Conservation (phyloP, 2,888 invertebrate species). For the Stegana nigrithorax region DNA sequence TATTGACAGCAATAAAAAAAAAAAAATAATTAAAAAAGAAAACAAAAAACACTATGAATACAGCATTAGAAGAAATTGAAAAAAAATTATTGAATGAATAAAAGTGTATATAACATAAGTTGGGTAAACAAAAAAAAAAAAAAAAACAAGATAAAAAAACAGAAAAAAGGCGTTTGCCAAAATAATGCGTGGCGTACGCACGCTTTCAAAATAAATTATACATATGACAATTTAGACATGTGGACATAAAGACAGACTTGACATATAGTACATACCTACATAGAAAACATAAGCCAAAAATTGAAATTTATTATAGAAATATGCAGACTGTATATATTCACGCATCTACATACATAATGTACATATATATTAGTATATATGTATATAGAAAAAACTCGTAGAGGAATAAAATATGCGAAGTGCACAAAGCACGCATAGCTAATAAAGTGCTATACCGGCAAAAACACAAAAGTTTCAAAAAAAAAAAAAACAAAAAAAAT, state of each 20-base stretch:
- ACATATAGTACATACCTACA: background rate
- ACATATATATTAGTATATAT: background rate
- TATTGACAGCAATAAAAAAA: background rate
- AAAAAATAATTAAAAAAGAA: background rate
- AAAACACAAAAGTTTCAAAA: background rate
- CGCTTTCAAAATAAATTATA: conserved; percentile 56
- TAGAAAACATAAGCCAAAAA: conserved; percentile 4
- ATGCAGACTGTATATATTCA: too few relatives aligned
- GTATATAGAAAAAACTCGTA: background rate
- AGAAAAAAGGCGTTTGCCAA: background rate
- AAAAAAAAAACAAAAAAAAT: background rate
- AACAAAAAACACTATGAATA: too few relatives aligned
- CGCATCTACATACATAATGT: background rate
- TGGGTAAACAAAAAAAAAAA: background rate
- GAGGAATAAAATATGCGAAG: background rate
- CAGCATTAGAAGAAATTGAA: too few relatives aligned
- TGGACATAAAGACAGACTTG: conserved; percentile 5
- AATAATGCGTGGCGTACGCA: conserved; percentile 51
- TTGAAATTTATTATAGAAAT: conserved; percentile 2
- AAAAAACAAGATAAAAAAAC: background rate
- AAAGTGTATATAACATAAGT: too few relatives aligned
- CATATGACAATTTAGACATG: conserved; percentile 27
- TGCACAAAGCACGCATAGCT: too few relatives aligned
- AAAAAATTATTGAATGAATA: too few relatives aligned
- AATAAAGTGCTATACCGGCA: too few relatives aligned